These are phyloP conservation scores for Hyppa rectilinea DNA, from an alignment of 2,888 invertebrate species.

Conservation along the genomic window DNA sequence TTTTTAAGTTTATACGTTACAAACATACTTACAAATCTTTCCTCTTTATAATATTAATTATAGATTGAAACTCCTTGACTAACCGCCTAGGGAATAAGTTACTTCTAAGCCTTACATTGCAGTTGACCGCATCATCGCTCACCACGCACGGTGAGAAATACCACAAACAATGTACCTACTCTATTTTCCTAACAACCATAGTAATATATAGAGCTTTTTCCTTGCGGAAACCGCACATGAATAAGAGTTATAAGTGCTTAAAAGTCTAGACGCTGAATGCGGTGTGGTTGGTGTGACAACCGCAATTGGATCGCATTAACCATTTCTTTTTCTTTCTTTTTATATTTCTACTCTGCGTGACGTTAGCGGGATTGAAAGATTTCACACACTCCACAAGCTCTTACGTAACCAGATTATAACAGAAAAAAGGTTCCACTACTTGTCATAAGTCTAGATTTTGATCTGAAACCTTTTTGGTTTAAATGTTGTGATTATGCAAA, in stretches of 20 bases:
- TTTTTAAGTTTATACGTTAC: too few relatives aligned
- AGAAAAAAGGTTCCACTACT: not conserved
- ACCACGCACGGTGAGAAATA: not conserved
- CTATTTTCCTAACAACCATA: not conserved
- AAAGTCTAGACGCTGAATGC: slow-evolving; percentile 56
- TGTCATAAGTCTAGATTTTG: not conserved
- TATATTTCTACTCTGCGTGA: slow-evolving; percentile 25
- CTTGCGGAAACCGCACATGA: slow-evolving; percentile 44
- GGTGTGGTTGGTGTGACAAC: slow-evolving; percentile 53
- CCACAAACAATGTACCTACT: not conserved
- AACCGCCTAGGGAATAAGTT: not conserved
- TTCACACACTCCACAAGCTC: slow-evolving; percentile 10
- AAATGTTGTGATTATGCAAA: not conserved
- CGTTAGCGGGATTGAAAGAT: slow-evolving; percentile 9
- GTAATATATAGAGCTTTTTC: slow-evolving; percentile 17
- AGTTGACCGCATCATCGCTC: not conserved
- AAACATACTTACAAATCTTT: too few relatives aligned
- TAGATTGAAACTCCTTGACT: not conserved
- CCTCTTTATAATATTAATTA: too few relatives aligned
- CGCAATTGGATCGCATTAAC: slow-evolving; percentile 49
- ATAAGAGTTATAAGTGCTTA: slow-evolving; percentile 42
- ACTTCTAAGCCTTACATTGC: not conserved
- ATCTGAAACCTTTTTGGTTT: not conserved
- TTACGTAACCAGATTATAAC: not conserved
- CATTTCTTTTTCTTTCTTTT: slow-evolving; percentile 50